These are phyloP conservation scores for Poeciliopsis presidionis DNA, from an alignment of 2,797 vertebrate genomes.

Conservation along the genomic window DNA sequence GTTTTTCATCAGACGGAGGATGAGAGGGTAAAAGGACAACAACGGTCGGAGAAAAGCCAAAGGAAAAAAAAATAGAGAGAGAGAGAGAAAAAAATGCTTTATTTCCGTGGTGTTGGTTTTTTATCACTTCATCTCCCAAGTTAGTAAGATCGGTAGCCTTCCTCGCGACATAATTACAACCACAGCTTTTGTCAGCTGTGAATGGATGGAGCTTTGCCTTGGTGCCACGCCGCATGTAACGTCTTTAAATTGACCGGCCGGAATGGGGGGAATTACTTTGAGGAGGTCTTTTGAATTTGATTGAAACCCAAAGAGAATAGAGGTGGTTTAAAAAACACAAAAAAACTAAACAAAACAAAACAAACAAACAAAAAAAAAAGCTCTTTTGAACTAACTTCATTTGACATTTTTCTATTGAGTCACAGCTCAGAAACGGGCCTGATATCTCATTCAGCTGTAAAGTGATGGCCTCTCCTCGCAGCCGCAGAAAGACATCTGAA, in stretches of 20 bases:
- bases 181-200: slow-evolving; percentile 44
- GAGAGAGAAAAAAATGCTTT: slow-evolving; percentile 66
- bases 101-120: slow-evolving; percentile 78
- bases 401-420: slow-evolving; percentile 71
- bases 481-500: slow-evolving; percentile 71
- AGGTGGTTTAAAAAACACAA: slow-evolving; percentile 62
- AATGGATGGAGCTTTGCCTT: slow-evolving; percentile 35
- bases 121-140: slow-evolving; percentile 79
- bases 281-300: slow-evolving; percentile 51
- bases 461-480: slow-evolving; percentile 60
- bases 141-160: slow-evolving; percentile 60
- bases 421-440: slow-evolving; percentile 65
- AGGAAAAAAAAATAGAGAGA: slow-evolving; percentile 68
- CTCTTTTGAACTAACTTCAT: slow-evolving; percentile 60
- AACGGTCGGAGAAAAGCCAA: slow-evolving; percentile 70
- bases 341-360: background rate
- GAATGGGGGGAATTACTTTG: slow-evolving; percentile 33
- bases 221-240: slow-evolving; percentile 8
- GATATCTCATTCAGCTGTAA: slow-evolving; percentile 70
- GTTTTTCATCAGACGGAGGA: slow-evolving; percentile 84
- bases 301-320: slow-evolving; percentile 43
- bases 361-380: background rate
- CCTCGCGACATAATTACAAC: slow-evolving; percentile 68
- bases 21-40: slow-evolving; percentile 81
- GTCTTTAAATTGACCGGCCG: slow-evolving; percentile 30